Percentiles rank a stretch among this genome's conserved stretches.
Conservation (phyloP, 2,113 vertebrate genomes). For the Marmota monax region DNA sequence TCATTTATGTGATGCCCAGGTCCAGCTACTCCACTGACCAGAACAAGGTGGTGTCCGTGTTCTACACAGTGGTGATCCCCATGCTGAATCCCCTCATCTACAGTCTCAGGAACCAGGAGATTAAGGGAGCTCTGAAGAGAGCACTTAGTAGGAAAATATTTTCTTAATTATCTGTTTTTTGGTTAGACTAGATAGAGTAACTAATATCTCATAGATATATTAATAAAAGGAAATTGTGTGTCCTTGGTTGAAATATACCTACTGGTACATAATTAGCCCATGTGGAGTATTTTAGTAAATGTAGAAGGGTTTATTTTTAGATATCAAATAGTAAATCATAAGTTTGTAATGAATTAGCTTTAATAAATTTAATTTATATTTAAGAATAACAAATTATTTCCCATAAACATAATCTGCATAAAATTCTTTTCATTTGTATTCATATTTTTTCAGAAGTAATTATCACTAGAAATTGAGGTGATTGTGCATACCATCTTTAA, state of each 20-base stretch:
- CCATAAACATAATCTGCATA: background rate
- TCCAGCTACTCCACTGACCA: slow-evolving; percentile 49
- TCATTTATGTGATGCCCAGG: slow-evolving; percentile 70
- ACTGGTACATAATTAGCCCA: background rate
- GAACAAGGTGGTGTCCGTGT: slow-evolving; percentile 45
- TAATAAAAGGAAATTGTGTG: background rate
- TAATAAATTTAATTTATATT: background rate
- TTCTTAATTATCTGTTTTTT: background rate
- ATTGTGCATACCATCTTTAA: background rate
- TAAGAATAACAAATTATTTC: background rate
- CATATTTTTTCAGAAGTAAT: background rate
- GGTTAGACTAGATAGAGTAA: background rate
- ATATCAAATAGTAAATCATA: background rate
- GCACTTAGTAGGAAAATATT: background rate
- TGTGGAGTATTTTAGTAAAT: background rate
- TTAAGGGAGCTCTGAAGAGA: slow-evolving; percentile 22
- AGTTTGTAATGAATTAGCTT: background rate
- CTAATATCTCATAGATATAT: background rate
- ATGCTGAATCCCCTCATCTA: slow-evolving; percentile 51
- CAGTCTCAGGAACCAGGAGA: background rate
- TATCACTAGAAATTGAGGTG: background rate
- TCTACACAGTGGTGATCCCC: slow-evolving; percentile 38
- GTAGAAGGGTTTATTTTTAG: background rate
- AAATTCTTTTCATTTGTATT: background rate
- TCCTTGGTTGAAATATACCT: background rate